Conservation (phyloP, 1,140 invertebrate species). For the Ectropis grisescens region DNA sequence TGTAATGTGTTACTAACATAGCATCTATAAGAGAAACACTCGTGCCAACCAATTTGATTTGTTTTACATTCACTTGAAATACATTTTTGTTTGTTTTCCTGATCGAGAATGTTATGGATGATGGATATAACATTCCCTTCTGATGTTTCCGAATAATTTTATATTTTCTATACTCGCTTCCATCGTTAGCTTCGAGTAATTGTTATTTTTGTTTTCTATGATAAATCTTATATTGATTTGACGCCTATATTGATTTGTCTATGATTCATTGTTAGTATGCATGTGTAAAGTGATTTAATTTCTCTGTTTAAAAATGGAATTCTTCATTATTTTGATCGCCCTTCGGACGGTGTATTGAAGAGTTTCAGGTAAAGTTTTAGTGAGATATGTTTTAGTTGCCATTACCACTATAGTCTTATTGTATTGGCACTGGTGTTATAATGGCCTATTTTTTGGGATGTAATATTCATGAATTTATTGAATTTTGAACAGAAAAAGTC, state of each 20-base stretch:
- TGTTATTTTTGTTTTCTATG: conserved; percentile 30
- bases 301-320: conserved; percentile 22
- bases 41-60: conserved; percentile 37
- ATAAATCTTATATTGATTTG: conserved; percentile 28
- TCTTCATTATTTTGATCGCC: conserved; percentile 17
- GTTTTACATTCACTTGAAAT: conserved; percentile 7
- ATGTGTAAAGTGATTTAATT: conserved; percentile 46
- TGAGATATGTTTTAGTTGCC: conserved; percentile 45
- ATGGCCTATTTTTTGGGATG: conserved; percentile 10
- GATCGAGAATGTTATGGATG: conserved; percentile 66
- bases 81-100: conserved; percentile 19
- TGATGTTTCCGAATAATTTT: too few relatives aligned
- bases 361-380: conserved; percentile 34
- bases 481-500: conserved; percentile 70
- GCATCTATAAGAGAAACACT: conserved; percentile 30
- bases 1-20: conserved; percentile 40
- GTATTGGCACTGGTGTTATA: conserved; percentile 64
- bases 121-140: conserved; percentile 32
- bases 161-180: conserved; percentile 51
- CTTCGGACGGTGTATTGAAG: conserved; percentile 10
- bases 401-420: conserved; percentile 60
- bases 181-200: conserved; percentile 46
- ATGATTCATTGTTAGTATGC: conserved; percentile 47
- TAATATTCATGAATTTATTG: conserved; percentile 33
- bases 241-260: conserved; percentile 30